phyloP scores from a whole-genome alignment of 1,140 invertebrate genomes.

The Drosophila baimaii region DNA sequence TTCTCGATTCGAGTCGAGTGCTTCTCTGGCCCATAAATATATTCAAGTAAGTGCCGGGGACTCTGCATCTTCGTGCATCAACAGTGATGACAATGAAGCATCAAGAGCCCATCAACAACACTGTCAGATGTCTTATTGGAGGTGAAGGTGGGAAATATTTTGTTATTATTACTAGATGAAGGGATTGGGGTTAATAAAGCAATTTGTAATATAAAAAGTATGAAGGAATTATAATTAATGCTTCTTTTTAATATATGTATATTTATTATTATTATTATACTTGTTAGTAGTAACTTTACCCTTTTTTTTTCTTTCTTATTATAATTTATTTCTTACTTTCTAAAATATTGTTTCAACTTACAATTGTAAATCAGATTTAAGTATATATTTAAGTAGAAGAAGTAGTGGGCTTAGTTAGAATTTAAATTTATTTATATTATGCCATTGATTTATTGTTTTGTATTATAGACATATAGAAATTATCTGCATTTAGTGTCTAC shows the following conservation, averaged over 20 bases:
- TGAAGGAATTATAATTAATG: not conserved
- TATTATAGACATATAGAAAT: no score
- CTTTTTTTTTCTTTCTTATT: not conserved
- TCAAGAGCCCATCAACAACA: not conserved
- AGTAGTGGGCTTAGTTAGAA: no score
- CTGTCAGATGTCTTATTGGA: not conserved
- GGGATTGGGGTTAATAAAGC: not conserved
- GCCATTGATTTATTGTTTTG: no score
- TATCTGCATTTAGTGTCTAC: no score
- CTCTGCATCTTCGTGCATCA: conserved; percentile 10
- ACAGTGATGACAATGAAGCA: conserved; percentile 24
- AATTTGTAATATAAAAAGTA: not conserved
- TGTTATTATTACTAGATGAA: not conserved
- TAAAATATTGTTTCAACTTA: not conserved
- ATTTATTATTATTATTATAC: not conserved
- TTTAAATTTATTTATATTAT: no score
- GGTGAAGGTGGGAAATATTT: not conserved
- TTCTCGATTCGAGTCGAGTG: conserved; percentile 21
- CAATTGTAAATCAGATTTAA: no score
- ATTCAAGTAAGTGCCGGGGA: not conserved
- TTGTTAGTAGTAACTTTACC: no score
- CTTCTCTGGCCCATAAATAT: conserved; percentile 7
- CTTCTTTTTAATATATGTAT: not conserved
- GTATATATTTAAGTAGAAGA: no score
- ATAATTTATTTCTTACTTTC: no score